phyloP scores from a whole-genome alignment of 2,888 invertebrate species.

The Ochropacha duplaris region DNA sequence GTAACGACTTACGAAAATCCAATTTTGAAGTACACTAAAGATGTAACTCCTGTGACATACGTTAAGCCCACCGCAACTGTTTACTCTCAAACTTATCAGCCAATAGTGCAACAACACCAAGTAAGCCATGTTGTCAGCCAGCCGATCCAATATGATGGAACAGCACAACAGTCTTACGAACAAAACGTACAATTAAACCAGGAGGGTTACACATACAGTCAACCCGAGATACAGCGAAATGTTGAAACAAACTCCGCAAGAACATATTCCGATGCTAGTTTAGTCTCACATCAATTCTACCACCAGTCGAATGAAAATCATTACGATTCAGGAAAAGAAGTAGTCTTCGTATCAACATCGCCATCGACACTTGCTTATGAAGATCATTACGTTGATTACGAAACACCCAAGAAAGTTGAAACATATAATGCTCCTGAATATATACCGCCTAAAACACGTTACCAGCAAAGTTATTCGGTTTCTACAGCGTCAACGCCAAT shows the following conservation, averaged over 20 bases:
- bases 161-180: conserved; percentile 40
- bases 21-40: conserved; percentile 55
- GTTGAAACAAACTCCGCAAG: conserved; percentile 47
- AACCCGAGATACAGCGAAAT: conserved; percentile 71
- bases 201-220: conserved; percentile 61
- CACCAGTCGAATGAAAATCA: conserved; percentile 53
- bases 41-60: conserved; percentile 53
- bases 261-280: conserved; percentile 65
- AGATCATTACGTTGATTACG: conserved; percentile 64
- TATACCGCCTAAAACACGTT: conserved; percentile 52
- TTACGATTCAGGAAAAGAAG: conserved; percentile 49
- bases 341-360: conserved; percentile 62
- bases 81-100: conserved; percentile 59
- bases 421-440: conserved; percentile 53
- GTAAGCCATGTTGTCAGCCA: conserved; percentile 50
- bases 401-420: conserved; percentile 48
- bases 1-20: conserved; percentile 62
- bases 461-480: conserved; percentile 52
- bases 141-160: conserved; percentile 48
- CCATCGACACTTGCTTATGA: conserved; percentile 68
- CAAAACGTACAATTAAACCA: conserved; percentile 50
- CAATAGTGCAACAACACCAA: conserved; percentile 55
- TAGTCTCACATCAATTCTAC: conserved; percentile 71
- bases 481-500: conserved; percentile 53
- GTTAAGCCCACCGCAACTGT: conserved; percentile 57